phyloP scores from a whole-genome alignment of 2,888 invertebrate species.

The Cantharis rufa region DNA sequence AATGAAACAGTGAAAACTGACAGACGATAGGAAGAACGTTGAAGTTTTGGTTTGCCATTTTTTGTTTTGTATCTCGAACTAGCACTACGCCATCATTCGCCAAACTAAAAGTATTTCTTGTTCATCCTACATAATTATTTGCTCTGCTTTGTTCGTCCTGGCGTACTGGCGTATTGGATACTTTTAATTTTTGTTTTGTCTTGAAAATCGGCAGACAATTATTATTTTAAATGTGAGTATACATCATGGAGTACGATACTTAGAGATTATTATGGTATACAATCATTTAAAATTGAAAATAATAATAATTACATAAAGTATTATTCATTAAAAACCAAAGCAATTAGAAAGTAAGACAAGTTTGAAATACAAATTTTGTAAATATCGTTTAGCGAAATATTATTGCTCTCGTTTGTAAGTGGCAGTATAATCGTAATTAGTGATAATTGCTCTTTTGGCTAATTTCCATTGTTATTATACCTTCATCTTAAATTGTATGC shows the following conservation, averaged over 20 bases:
- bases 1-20: neutral
- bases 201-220: too few species aligned
- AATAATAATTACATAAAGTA: neutral
- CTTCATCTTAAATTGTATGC: conserved; percentile 14
- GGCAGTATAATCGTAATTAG: neutral
- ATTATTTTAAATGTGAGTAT: too few species aligned
- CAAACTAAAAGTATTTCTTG: neutral
- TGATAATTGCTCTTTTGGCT: conserved; percentile 12
- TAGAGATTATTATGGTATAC: too few species aligned
- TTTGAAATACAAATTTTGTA: neutral
- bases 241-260: too few species aligned
- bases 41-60: neutral
- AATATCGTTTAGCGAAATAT: neutral
- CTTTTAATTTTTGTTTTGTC: too few species aligned
- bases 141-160: neutral
- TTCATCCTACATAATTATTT: neutral
- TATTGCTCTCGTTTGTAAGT: neutral
- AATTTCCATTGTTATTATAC: conserved; percentile 20
- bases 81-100: neutral
- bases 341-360: neutral
- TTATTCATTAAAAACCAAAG: neutral
- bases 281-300: neutral
- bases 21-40: neutral
- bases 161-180: neutral
- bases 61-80: neutral